Evolutionary conservation across 2,888 invertebrate species (phyloP).

Genomic region (Polyploca ridens): DNA sequence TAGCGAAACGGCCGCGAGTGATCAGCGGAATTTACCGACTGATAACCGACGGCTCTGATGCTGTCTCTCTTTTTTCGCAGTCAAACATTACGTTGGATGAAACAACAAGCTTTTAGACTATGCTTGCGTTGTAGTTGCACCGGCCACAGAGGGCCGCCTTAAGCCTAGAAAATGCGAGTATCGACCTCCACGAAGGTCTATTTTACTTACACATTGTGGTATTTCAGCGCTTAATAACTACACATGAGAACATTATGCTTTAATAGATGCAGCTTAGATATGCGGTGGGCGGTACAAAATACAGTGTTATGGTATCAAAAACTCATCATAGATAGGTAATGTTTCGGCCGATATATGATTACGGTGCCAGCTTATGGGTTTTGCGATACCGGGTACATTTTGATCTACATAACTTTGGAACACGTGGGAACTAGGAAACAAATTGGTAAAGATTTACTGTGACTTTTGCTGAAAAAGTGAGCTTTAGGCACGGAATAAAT

Average conservation of each 20-base stretch:
- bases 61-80: too few relatives aligned
- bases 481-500: too few relatives aligned
- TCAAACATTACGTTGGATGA: too few relatives aligned
- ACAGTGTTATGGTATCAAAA: background rate
- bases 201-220: background rate
- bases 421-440: background rate
- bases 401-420: background rate
- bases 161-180: background rate
- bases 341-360: background rate
- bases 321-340: slow-evolving; percentile 3
- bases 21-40: too few relatives aligned
- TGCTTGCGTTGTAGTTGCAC: too few relatives aligned
- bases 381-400: background rate
- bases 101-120: too few relatives aligned
- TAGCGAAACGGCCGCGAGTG: too few relatives aligned
- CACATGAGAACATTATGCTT: background rate
- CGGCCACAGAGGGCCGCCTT: too few relatives aligned
- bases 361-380: background rate
- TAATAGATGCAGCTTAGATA: background rate
- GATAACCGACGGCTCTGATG: too few relatives aligned
- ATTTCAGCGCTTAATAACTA: background rate
- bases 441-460: background rate
- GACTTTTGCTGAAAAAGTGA: too few relatives aligned
- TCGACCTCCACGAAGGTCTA: slow-evolving; percentile 1
- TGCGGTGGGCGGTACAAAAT: slow-evolving; percentile 2